phyloP scores from a whole-genome alignment of 1,140 invertebrate species.

The Latrodectus geometricus region DNA sequence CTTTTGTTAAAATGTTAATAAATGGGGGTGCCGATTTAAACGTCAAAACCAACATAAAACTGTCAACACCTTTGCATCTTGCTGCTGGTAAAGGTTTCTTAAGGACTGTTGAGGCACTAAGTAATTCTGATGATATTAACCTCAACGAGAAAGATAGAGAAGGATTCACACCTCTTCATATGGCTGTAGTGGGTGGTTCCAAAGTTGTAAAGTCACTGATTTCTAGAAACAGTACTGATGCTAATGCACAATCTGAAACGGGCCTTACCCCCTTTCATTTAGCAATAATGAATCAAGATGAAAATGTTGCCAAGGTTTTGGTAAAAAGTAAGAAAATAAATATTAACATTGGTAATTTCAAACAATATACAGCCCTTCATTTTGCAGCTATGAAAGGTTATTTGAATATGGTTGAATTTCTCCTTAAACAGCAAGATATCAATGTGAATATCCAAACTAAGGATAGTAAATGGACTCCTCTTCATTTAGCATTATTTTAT shows the following conservation, averaged over 20 bases:
- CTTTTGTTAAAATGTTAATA: slow-evolving; percentile 1
- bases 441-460: neutral
- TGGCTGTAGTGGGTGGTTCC: neutral
- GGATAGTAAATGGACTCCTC: neutral
- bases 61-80: slow-evolving; percentile 3
- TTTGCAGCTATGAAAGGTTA: neutral
- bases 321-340: neutral
- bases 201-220: neutral
- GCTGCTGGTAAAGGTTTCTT: neutral
- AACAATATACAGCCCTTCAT: neutral
- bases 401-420: neutral
- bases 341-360: neutral
- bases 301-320: neutral
- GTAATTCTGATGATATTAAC: neutral
- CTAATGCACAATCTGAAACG: neutral
- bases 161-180: slow-evolving; percentile 15
- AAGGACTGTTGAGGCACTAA: neutral
- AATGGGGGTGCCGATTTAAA: neutral
- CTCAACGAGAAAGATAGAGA: neutral
- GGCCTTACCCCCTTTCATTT: slow-evolving; percentile 5
- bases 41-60: neutral
- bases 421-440: neutral
- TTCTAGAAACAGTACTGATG: neutral
- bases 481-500: slow-evolving; percentile 2
- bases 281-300: slow-evolving; percentile 4